Conservation (phyloP, 2,888 invertebrate species). For the Harmothoe impar region DNA sequence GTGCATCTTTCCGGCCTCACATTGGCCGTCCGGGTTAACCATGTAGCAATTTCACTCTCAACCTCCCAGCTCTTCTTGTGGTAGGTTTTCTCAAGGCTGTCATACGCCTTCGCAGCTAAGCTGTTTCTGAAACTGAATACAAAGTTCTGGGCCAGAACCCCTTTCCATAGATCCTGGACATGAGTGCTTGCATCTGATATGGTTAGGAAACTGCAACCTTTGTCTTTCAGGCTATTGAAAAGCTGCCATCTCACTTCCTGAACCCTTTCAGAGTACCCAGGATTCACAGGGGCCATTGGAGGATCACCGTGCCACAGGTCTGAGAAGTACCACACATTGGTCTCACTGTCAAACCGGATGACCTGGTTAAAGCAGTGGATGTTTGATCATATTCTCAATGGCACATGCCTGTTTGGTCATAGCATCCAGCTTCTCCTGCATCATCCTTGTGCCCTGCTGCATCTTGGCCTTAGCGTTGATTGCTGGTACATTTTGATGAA, state of each 20-base stretch:
- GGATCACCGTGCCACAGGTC: too few species aligned
- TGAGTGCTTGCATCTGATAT: neutral
- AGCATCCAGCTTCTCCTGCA: conserved; percentile 49
- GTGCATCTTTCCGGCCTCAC: neutral
- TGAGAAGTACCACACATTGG: conserved; percentile 57
- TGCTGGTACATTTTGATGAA: conserved; percentile 65
- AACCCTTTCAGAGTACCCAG: conserved; percentile 42
- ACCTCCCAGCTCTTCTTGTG: neutral
- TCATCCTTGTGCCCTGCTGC: neutral
- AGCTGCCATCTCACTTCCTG: conserved; percentile 45
- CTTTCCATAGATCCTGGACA: conserved; percentile 61
- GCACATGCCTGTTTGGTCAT: conserved; percentile 55
- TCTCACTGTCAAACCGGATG: conserved; percentile 52
- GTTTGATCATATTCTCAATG: neutral
- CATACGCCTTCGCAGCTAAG: conserved; percentile 59
- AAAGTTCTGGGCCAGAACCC: conserved; percentile 59
- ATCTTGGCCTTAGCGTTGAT: conserved; percentile 53
- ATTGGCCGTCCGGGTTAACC: conserved; percentile 40
- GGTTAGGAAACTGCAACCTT: neutral
- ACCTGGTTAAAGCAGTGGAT: conserved; percentile 39
- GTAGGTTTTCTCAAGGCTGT: neutral
- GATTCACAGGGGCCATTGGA: too few species aligned
- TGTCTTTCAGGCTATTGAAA: neutral
- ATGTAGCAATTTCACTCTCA: neutral
- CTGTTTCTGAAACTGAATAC: conserved; percentile 65